phyloP scores from a whole-genome alignment of 2,888 invertebrate genomes.

The Lithophane semibrunnea region DNA sequence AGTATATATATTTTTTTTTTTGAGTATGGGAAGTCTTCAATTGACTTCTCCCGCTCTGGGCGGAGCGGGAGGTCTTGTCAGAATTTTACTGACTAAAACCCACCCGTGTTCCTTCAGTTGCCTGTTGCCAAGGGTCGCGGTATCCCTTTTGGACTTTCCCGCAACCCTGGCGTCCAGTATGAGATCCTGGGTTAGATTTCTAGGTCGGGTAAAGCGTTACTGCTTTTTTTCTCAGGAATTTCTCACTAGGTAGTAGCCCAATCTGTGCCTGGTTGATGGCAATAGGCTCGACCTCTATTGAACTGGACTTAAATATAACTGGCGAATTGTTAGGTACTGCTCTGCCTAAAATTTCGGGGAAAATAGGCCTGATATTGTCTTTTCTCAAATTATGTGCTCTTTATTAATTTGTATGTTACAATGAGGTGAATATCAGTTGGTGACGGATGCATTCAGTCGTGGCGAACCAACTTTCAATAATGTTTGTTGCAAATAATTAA shows the following conservation, averaged over 20 bases:
- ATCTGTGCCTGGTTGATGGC: neutral
- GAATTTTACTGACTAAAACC: no score
- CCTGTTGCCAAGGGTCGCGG: no score
- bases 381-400: neutral
- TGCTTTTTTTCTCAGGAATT: neutral
- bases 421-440: constrained; percentile 13
- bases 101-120: no score
- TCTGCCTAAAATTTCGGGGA: neutral
- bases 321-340: neutral
- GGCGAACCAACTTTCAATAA: constrained; percentile 13
- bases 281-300: no score
- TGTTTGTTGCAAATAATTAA: constrained; percentile 41
- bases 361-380: neutral
- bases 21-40: no score
- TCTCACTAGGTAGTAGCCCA: neutral
- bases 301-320: no score
- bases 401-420: neutral
- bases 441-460: neutral
- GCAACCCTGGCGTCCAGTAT: no score
- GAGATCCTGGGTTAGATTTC: neutral
- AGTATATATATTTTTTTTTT: no score
- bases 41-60: no score
- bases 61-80: no score
- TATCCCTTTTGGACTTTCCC: no score
- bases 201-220: neutral